Conservation (phyloP, 2,797 vertebrate genomes). For the Hafferia zeledoni region DNA sequence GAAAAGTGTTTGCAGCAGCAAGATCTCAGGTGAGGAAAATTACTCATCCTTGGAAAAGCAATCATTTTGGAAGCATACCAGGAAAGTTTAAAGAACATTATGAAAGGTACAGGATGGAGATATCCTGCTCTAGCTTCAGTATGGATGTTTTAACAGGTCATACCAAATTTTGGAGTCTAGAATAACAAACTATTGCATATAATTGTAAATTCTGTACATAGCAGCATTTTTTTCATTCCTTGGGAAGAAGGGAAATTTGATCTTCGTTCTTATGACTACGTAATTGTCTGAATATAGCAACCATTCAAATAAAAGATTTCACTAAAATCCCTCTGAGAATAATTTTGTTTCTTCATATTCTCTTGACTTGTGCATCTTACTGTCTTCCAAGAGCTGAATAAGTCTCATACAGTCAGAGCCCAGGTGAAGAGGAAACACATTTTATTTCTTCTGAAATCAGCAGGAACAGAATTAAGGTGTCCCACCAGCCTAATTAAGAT, state of each 20-base stretch:
- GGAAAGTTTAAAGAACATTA: not conserved
- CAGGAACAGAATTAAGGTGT: not conserved
- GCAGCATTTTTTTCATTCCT: not conserved
- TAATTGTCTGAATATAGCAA: not conserved
- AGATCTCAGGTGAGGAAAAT: not conserved
- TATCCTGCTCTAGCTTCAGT: not conserved
- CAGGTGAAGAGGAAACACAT: not conserved
- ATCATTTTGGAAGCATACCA: not conserved
- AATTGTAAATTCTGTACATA: conserved; percentile 65
- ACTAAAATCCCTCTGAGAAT: not conserved
- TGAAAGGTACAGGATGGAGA: not conserved
- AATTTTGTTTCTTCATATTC: not conserved
- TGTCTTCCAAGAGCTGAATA: not conserved
- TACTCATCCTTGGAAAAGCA: not conserved
- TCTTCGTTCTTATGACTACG: conserved; percentile 3
- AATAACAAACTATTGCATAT: conserved; percentile 6
- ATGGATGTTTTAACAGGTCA: not conserved
- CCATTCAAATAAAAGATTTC: conserved; percentile 29
- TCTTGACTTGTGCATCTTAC: not conserved
- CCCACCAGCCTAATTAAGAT: not conserved
- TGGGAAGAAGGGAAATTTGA: conserved; percentile 4
- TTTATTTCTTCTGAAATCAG: not conserved
- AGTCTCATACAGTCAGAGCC: not conserved
- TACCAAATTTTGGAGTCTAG: not conserved
- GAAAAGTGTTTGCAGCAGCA: not conserved